These are phyloP conservation scores for Coenonympha glycerion DNA, from an alignment of 2,888 invertebrate genomes.

Conservation along the genomic window DNA sequence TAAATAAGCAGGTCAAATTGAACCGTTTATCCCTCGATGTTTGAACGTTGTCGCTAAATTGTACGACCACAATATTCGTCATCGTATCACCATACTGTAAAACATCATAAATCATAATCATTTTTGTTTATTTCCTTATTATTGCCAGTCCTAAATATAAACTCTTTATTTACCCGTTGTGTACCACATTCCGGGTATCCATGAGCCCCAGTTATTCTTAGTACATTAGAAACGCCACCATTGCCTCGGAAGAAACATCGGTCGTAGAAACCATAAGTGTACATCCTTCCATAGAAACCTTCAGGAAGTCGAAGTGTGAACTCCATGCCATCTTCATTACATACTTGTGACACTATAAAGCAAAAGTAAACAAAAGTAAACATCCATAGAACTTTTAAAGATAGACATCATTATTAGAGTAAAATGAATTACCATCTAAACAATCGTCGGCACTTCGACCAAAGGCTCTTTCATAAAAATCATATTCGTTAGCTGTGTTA, in stretches of 20 bases:
- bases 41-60: conserved; percentile 94
- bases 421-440: conserved; percentile 89
- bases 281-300: conserved; percentile 92
- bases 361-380: not conserved
- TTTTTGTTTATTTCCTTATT: not conserved
- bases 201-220: conserved; percentile 90
- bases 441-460: conserved; percentile 86
- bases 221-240: conserved; percentile 87
- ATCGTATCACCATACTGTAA: conserved; percentile 91
- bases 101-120: conserved; percentile 2
- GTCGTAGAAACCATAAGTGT: conserved; percentile 94
- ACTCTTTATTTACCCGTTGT: conserved; percentile 78
- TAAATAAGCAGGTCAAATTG: conserved; percentile 93
- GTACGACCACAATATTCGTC: conserved; percentile 95
- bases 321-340: conserved; percentile 96
- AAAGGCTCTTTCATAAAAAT: conserved; percentile 87
- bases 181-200: conserved; percentile 97
- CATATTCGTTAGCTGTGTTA: conserved; percentile 84
- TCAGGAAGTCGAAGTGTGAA: conserved; percentile 91
- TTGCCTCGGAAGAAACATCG: conserved; percentile 93
- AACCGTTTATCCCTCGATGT: conserved; percentile 93
- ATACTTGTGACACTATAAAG: conserved; percentile 87
- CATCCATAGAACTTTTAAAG: too few species aligned
- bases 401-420: too few species aligned
- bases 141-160: not conserved